Evolutionary conservation across 2,113 vertebrate genomes (phyloP), one percentile per base, ranked within the genome.

Genomic region (Bagarius yarrelli): DNA sequence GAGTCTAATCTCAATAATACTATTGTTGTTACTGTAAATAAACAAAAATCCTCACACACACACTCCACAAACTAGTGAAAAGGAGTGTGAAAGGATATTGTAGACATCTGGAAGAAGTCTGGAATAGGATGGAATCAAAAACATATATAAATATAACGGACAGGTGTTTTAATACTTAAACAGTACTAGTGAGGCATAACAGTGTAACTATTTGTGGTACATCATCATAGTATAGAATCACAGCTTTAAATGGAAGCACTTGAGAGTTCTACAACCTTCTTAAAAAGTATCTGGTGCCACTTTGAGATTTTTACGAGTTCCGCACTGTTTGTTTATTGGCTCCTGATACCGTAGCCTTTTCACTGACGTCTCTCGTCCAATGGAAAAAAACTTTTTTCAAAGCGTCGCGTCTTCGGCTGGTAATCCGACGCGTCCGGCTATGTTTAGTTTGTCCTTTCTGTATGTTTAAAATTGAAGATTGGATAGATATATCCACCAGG

Each of bases 181-280:
- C 15, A 19, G 50, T 73, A 55, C 70, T 30, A 18, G 27, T 53
- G 21, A 55, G 55, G 47, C 47, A 32, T 5, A 53, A 8, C 44
- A 71, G 69, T 11, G 25, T 52, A 71, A 73, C 70, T 73, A 32
- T 73, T 73, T 34, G 70, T 73, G 70, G 70, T 73, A 55, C 55
- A 34, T 52, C 70, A 34, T 73, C 70, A 73, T 55, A 53, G 25
- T 55, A 73, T 53, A 53, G 19, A 18, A 72, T 52, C 47, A 52
- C 69, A 52, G 44, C 69, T 47, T 52, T 30, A 55, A 53, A 55
- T 53, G 15, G 47, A 72, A 72, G 70, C 69, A 47, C 44, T 16
- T n/a, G 11, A 70, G 47, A 18, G 19, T 59, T 14, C 11, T 5
- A 12, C n/a, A 76, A 61, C 25, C 40, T 44, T n/a, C 5, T 21